Base-by-base conservation (phyloP, 2,888 invertebrate species). In the Opisthograptis luteolata region DNA sequence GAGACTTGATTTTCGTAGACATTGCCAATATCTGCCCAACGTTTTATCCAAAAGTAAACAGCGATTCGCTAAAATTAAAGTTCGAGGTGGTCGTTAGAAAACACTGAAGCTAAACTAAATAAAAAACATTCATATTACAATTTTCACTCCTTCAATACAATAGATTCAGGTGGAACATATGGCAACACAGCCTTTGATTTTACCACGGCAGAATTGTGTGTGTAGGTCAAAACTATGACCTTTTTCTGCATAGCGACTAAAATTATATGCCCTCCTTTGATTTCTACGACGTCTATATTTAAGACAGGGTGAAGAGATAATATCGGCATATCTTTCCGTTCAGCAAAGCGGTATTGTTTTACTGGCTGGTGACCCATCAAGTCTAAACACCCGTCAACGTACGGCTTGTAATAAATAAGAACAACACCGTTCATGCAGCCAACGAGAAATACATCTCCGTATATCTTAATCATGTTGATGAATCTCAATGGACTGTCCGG, bases 241-340 rank as follows among this genome's bases (percentile, higher is more conserved):
- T 87, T 86, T 41, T 84, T 82, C 0, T 85, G 86, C 87, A 87
- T 86, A 0, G 76, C 87, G 0, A 86, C 79, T 1, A 86, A 50
- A 0, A 89, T 72, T 0, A 61, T 78, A 40, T 89, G 89, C 0
- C 84, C 81, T 0, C 76, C 70, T 25, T 76, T 73, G 0, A 59
- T 55, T 63, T 89, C 89, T 0, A 77, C 31, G 0, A 84, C 74
- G 35, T 89, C 87, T 3, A 88, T 74, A 46, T 78, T 72, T 0
- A 84, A 42, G 22, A 89, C 83, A 0, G 84, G 84, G 53, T 83
- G 76, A 45, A 67, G 64, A 0, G 81, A 74, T 0, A 85, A 52
- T 0, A 84, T 79, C 0, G 84, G 85, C 25, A 79, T 77, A 17
- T 84, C 81, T 0, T 61, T 64, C 0, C 76, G 52, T 1, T 83